phyloP scores from a whole-genome alignment of 1,140 invertebrate species.

The Capitella teleta region DNA sequence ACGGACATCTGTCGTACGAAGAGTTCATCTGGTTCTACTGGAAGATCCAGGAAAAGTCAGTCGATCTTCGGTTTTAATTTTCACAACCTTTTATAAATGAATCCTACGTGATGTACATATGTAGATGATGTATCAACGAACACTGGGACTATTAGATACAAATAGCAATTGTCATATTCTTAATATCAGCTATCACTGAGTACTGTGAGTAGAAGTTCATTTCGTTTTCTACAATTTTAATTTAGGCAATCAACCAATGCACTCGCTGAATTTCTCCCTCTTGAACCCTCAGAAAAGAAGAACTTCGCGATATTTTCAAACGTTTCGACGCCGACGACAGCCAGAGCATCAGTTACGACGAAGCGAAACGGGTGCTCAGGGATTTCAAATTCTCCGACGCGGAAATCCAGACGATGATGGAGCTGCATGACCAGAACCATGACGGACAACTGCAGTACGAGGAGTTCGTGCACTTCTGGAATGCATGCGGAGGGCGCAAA shows the following conservation, averaged over 20 bases:
- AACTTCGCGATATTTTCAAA: conserved; percentile 1
- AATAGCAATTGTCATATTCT: no score
- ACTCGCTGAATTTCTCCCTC: no score
- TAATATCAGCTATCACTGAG: no score
- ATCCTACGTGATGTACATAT: neutral
- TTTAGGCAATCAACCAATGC: no score
- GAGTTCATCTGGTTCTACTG: conserved; percentile 11
- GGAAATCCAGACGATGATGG: conserved; percentile 2
- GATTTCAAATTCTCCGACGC: conserved; percentile 5
- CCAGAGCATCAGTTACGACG: neutral
- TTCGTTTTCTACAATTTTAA: no score
- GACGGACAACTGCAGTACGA: conserved; percentile 8
- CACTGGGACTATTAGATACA: neutral
- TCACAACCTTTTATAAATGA: neutral
- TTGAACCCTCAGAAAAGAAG: neutral
- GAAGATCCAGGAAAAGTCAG: conserved; percentile 10
- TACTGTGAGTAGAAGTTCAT: no score
- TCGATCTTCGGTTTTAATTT: no score
- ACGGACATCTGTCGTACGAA: conserved; percentile 8
- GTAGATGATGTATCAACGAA: neutral
- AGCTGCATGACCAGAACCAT: neutral
- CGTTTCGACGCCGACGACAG: conserved; percentile 3
- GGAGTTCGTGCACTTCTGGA: conserved; percentile 12
- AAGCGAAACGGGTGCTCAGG: neutral
- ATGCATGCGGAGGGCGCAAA: conserved; percentile 4